A percentile compares a stretch with the other conserved stretches of the same genome.
Evolutionary conservation across 2,113 vertebrate species (phyloP).

Genomic region (Bos taurus): DNA sequence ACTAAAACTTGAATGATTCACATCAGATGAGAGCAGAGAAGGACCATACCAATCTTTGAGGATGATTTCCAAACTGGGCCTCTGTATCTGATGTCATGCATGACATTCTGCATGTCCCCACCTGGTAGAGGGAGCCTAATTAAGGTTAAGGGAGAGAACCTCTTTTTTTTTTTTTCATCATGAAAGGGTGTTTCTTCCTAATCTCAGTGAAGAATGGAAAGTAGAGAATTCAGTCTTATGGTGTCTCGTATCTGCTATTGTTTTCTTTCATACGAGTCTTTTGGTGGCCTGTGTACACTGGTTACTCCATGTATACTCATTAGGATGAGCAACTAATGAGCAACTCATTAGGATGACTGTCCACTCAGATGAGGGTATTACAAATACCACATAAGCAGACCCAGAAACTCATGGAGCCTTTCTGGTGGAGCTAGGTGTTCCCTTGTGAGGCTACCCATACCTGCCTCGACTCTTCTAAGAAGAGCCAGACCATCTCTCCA

Average conservation of each 20-base stretch:
- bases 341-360: neutral
- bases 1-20: neutral
- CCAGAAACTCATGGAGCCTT: neutral
- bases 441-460: neutral
- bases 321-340: neutral
- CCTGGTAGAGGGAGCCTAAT: neutral
- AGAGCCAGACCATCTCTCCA: neutral
- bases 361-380: neutral
- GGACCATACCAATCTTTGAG: neutral
- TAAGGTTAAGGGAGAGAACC: neutral
- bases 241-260: neutral
- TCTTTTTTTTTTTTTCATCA: neutral
- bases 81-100: neutral
- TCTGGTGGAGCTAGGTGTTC: neutral
- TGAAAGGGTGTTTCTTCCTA: neutral
- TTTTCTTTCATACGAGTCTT: neutral
- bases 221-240: neutral
- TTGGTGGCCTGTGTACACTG: neutral
- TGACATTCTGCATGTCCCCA: neutral
- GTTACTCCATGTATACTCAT: neutral
- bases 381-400: neutral
- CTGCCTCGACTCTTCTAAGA: neutral
- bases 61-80: neutral
- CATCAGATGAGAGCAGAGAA: neutral
- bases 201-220: neutral